phyloP scores from a whole-genome alignment of 1,140 invertebrate genomes.

The Trichogramma pretiosum region DNA sequence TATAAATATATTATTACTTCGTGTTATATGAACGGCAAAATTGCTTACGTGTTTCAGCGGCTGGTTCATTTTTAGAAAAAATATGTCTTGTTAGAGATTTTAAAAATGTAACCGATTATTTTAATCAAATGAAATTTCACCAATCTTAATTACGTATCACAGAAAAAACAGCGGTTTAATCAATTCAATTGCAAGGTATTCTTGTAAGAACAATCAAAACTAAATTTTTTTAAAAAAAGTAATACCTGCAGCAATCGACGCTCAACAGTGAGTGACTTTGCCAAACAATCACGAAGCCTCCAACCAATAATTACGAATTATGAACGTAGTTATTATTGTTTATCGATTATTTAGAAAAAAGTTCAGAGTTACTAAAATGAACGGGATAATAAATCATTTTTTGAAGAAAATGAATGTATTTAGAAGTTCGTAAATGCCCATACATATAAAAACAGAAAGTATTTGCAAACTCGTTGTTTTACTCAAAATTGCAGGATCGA shows the following conservation, averaged over 20 bases:
- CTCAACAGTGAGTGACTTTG: slow-evolving; percentile 14
- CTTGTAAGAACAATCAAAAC: too few species aligned
- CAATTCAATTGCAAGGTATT: background rate
- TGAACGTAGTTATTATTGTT: slow-evolving; percentile 18
- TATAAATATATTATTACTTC: slow-evolving; percentile 17
- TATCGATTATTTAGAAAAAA: slow-evolving; percentile 19
- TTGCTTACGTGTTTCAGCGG: background rate
- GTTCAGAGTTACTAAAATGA: too few species aligned
- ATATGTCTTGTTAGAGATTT: too few species aligned
- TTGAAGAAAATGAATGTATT: too few species aligned
- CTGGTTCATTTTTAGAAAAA: background rate
- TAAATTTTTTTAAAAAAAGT: too few species aligned
- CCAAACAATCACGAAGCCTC: slow-evolving; percentile 11
- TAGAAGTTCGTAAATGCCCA: too few species aligned
- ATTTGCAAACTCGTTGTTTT: too few species aligned
- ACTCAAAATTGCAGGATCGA: too few species aligned
- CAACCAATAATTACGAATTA: slow-evolving; percentile 15
- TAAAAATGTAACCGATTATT: background rate
- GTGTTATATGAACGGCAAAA: slow-evolving; percentile 7
- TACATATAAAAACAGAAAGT: too few species aligned
- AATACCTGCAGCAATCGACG: too few species aligned
- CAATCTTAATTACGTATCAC: background rate
- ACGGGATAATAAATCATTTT: too few species aligned
- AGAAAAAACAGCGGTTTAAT: background rate
- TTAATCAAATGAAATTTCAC: background rate